These are phyloP conservation scores for Limnephilus marmoratus DNA, from an alignment of 2,888 invertebrate species.

Conservation along the genomic window DNA sequence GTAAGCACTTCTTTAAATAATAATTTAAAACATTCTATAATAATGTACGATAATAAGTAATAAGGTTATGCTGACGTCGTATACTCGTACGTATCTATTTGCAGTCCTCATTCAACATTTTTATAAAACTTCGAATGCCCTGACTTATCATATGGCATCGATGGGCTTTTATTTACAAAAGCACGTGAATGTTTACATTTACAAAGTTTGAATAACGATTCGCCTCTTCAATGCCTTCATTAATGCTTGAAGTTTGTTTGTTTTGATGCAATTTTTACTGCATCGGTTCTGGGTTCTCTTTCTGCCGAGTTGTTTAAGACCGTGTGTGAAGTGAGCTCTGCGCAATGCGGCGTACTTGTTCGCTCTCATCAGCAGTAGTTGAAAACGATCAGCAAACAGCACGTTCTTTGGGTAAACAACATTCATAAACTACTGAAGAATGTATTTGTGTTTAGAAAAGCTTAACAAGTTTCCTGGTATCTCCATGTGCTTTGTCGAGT, in stretches of 20 bases:
- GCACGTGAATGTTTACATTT: neutral
- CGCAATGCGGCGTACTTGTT: conserved; percentile 4
- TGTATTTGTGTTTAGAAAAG: neutral
- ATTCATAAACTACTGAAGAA: conserved; percentile 15
- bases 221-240: conserved; percentile 26
- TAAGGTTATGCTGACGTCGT: neutral
- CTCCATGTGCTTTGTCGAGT: neutral
- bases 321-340: neutral
- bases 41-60: neutral
- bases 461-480: conserved; percentile 1
- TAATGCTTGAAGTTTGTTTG: conserved; percentile 8
- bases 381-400: conserved; percentile 31
- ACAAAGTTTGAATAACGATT: conserved; percentile 8
- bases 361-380: conserved; percentile 6
- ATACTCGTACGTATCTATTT: neutral
- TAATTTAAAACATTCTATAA: neutral
- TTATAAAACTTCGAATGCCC: neutral
- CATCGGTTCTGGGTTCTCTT: neutral
- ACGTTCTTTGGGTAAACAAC: conserved; percentile 15
- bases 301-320: neutral
- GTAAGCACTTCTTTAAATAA: neutral
- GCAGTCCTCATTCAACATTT: neutral
- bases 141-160: neutral
- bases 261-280: conserved; percentile 21
- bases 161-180: neutral